Base-by-base conservation (phyloP, 1,140 invertebrate species). In the Heliconius congener region DNA sequence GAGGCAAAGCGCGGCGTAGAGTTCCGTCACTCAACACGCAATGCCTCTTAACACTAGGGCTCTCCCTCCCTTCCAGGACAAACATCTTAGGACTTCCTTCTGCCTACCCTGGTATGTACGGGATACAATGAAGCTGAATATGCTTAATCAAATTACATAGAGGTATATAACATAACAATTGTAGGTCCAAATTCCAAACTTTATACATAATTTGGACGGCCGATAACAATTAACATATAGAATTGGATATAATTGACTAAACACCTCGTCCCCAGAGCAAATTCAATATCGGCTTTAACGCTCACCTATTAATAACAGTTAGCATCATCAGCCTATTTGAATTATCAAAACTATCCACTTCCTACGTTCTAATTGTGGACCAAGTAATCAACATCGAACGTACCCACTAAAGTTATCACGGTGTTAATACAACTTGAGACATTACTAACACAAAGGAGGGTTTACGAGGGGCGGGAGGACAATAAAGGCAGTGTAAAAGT, bases 401-500 rank as follows among this genome's bases (percentile, higher is more conserved):
- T 86, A 84, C 80, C 86, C 83, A 88, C 86, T 92, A 87, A 88
- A 91, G 86, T 92, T 91, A 93, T 91, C 89, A 90, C 86, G 84
- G 87, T 88, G 90, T 90, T 91, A 91, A 92, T 93, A 91, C 86
- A 93, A 93, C 90, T 91, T 91, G 87, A 92, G 92, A 94, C 88
- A 89, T 93, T 92, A 92, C 88, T 89, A 88, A 86, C 88, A 92
- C 89, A 93, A 91, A 89, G 86, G 90, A 87, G 78, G 86, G 85
- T 89, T 91, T 91, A 90, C 90, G 90, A 91, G 87, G 90, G 91
- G 90, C 77, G 83, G 80, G 81, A 84, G 80, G 85, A 92, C 88
- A 93, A 94, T 94, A 94, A 93, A 94, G 92, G 88, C 90, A 90
- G 88, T 93, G 90, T 93, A 91, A 93, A 93, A 93, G 89, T 90